Evolutionary conservation across 1,140 invertebrate genomes (phyloP).

Genomic region (Drosophila funebris): DNA sequence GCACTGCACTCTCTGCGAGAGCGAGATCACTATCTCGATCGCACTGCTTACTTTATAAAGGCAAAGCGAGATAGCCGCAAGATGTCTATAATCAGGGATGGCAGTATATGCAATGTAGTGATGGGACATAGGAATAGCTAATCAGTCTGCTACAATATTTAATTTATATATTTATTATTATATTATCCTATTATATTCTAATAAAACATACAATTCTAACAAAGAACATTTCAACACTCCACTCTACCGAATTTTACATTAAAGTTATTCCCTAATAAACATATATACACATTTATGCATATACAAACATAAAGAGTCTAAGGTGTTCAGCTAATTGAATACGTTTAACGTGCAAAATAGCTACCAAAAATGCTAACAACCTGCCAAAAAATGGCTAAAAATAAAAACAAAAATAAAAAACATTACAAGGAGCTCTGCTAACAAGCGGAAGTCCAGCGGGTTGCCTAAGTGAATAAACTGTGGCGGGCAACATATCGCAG

Average conservation of each 20-base stretch:
- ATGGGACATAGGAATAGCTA: too few species aligned
- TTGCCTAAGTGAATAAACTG: slow-evolving; percentile 78
- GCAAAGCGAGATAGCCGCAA: too few species aligned
- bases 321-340: slow-evolving; percentile 53
- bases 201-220: too few species aligned
- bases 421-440: slow-evolving; percentile 24
- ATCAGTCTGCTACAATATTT: background rate
- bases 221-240: too few species aligned
- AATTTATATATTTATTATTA: too few species aligned
- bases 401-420: slow-evolving; percentile 21
- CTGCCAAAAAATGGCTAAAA: slow-evolving; percentile 23
- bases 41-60: too few species aligned
- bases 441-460: slow-evolving; percentile 69
- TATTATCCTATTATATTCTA: too few species aligned
- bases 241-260: background rate
- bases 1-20: too few species aligned
- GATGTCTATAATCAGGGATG: too few species aligned
- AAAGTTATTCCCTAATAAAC: background rate
- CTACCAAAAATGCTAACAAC: slow-evolving; percentile 30
- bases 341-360: slow-evolving; percentile 50
- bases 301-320: background rate
- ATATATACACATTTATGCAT: too few species aligned
- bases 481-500: slow-evolving; percentile 58
- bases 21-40: too few species aligned
- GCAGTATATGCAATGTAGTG: too few species aligned